phyloP scores from a whole-genome alignment of 2,888 invertebrate genomes.

The Alviniconcha strummeri region DNA sequence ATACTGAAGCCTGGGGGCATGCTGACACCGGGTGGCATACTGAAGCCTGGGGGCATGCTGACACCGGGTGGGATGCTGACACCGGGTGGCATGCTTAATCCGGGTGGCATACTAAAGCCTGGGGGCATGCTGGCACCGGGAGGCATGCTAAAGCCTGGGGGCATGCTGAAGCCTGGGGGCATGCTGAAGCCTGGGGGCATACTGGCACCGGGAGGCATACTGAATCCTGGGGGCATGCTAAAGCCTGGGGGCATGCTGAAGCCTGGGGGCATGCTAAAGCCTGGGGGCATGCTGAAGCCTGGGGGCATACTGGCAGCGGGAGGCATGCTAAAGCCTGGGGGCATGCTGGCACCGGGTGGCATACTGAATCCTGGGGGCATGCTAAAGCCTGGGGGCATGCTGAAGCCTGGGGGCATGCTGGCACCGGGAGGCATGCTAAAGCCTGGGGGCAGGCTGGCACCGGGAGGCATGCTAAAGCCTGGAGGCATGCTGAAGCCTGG shows the following conservation, averaged over 20 bases:
- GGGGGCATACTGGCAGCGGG: too few species aligned
- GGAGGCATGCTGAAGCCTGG: background rate
- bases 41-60: background rate
- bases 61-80: background rate
- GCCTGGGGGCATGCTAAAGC: too few species aligned
- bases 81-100: conserved; percentile 3
- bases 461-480: background rate
- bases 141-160: background rate
- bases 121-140: background rate
- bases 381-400: background rate
- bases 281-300: too few species aligned
- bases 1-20: background rate
- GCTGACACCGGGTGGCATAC: background rate
- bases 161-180: background rate
- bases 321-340: too few species aligned
- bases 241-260: too few species aligned
- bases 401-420: background rate
- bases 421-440: background rate
- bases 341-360: background rate
- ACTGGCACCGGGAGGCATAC: too few species aligned
- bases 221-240: too few species aligned
- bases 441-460: background rate
- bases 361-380: background rate
- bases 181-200: too few species aligned
- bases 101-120: background rate